phyloP scores from a whole-genome alignment of 2,113 vertebrate species.

The Toxostoma redivivum region DNA sequence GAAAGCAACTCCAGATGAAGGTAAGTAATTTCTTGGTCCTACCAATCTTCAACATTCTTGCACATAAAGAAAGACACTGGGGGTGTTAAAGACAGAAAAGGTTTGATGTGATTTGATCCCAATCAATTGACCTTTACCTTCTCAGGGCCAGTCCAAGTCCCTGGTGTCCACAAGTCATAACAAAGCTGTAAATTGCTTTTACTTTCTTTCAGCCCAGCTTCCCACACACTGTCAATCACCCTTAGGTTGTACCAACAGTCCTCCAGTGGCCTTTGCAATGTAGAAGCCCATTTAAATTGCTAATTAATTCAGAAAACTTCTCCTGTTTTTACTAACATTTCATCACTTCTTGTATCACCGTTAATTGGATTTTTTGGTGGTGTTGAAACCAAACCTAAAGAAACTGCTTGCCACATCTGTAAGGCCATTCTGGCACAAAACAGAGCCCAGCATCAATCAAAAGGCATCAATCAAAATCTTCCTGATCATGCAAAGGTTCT shows the following conservation, averaged over 20 bases:
- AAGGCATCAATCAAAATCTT: background rate
- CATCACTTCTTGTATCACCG: background rate
- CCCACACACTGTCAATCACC: background rate
- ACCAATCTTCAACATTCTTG: background rate
- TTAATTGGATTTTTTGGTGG: background rate
- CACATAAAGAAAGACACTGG: background rate
- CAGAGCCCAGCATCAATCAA: background rate
- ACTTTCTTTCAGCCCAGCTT: background rate
- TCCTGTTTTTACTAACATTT: background rate
- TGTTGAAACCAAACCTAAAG: background rate
- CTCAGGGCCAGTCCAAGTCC: background rate
- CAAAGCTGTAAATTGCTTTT: background rate
- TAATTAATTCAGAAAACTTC: background rate
- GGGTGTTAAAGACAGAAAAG: background rate
- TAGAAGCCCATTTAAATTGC: background rate
- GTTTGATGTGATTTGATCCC: background rate
- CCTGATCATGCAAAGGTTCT: background rate
- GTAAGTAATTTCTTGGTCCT: background rate
- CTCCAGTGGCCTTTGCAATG: background rate
- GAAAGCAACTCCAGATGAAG: background rate
- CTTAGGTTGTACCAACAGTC: background rate
- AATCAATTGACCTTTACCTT: background rate
- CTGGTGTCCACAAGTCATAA: background rate
- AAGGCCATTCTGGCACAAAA: background rate
- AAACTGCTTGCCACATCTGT: background rate